Evolutionary conservation across 2,888 invertebrate genomes (phyloP), one percentile per base, ranked within the genome.

Genomic region (Polydrusus cervinus): DNA sequence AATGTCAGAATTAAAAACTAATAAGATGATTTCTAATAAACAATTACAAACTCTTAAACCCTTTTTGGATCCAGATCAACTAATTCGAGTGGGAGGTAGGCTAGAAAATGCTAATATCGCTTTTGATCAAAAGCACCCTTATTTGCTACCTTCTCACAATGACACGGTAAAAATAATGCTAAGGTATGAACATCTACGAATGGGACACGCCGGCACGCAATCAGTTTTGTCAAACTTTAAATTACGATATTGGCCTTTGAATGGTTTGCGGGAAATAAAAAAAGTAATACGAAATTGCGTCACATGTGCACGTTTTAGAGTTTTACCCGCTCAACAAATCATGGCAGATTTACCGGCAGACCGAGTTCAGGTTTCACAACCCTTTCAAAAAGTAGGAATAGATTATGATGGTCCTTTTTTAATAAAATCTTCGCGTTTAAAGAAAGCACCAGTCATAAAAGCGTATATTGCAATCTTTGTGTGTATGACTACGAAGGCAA

Each of bases 321-420:
- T 51, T 20, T 53, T 10, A 14, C 18, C 61, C 3, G 14, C 43
- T 13, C 62, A 45, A 51, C 73, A 68, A 20, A 18, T 68, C 0
- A 73, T 68, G 74, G 49, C 55, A 20, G 40, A 51, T 62, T 25
- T 74, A 9, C 68, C 74, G 1, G 25, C 7, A 14, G 53, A 74
- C 2, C 60, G 74, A 62, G 68, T 74, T 8, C 13, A 40, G 9
- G 18, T 40, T 6, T 18, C 68, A 16, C 10, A 51, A 0, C 34
- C 16, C 7, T 74, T 74, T 13, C 14, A 10, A 0, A 77, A 53
- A 43, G 69, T 71, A 5, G 80, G 79, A 14, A 70, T 81, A 5
- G 81, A 80, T 38, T 80, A 68, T 53, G 78, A 69, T 34, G 80
- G 78, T 20, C 78, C 77, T 0, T 74, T 75, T 49, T 18, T 75